These are phyloP conservation scores for Ursus arctos DNA, from an alignment of 2,113 vertebrate genomes.

Conservation along the genomic window DNA sequence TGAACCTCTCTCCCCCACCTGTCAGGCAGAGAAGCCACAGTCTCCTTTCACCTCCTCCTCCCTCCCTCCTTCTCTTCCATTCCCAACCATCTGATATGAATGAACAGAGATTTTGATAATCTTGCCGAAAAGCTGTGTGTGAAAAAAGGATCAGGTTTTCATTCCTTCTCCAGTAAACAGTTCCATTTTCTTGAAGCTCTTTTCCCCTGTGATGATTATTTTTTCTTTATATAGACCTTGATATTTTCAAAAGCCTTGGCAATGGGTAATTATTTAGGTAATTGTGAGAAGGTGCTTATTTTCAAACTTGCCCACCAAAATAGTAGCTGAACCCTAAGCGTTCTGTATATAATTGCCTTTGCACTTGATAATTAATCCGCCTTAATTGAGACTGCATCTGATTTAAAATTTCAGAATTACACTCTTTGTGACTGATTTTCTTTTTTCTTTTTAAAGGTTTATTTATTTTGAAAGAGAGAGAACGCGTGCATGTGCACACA, in stretches of 20 bases:
- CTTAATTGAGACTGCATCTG: conserved; percentile 68
- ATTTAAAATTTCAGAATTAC: conserved; percentile 76
- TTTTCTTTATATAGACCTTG: conserved; percentile 54
- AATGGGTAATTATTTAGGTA: conserved; percentile 43
- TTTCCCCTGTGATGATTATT: not conserved
- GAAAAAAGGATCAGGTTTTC: not conserved
- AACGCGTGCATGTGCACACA: too few species aligned
- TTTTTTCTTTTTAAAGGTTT: not conserved
- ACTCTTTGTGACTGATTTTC: conserved; percentile 54
- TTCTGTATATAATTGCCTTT: conserved; percentile 68
- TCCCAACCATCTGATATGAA: not conserved
- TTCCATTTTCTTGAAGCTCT: conserved; percentile 33
- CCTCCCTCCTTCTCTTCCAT: not conserved
- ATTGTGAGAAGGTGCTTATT: conserved; percentile 66
- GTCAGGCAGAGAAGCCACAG: not conserved
- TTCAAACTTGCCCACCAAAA: conserved; percentile 78
- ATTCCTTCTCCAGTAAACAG: conserved; percentile 6
- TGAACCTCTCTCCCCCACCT: not conserved
- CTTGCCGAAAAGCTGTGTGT: not conserved
- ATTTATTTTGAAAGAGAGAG: not conserved
- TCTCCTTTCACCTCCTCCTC: not conserved
- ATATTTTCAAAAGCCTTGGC: conserved; percentile 39
- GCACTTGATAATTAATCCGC: conserved; percentile 73
- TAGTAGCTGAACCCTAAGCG: conserved; percentile 63
- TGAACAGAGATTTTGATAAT: not conserved